Conservation (phyloP, 1,140 invertebrate genomes). For the Apocrypta bakeri region DNA sequence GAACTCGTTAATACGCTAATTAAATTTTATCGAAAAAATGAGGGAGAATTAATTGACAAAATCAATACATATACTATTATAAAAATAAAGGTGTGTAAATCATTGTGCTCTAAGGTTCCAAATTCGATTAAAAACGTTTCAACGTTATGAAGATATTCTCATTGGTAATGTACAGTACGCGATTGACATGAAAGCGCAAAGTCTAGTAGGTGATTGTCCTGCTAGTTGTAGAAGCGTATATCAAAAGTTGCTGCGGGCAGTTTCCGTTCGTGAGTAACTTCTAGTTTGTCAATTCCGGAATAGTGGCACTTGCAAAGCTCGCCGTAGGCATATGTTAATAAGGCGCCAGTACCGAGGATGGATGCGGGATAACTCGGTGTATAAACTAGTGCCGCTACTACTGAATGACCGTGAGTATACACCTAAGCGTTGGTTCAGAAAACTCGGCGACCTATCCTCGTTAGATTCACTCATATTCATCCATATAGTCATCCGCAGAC, state of each 20-base stretch:
- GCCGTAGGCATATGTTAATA: conserved; percentile 65
- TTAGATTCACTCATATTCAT: conserved; percentile 59
- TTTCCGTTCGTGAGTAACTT: neutral
- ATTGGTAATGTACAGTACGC: too few relatives aligned
- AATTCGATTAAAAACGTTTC: too few relatives aligned
- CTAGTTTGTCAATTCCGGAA: conserved; percentile 59
- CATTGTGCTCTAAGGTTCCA: too few relatives aligned
- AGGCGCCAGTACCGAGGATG: conserved; percentile 21
- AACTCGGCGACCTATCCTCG: neutral
- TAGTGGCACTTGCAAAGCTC: conserved; percentile 58
- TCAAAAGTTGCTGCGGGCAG: neutral
- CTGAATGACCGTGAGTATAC: conserved; percentile 31
- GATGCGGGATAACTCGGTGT: neutral
- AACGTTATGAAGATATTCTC: too few relatives aligned
- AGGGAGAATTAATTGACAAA: too few relatives aligned
- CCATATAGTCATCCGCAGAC: conserved; percentile 60
- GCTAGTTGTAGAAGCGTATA: neutral
- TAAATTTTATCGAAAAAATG: too few relatives aligned
- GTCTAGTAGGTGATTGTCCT: neutral
- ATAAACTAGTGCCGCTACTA: conserved; percentile 60
- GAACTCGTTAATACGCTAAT: too few relatives aligned
- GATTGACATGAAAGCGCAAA: neutral
- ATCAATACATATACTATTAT: too few relatives aligned
- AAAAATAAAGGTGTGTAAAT: too few relatives aligned
- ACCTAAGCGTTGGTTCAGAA: conserved; percentile 56